A percentile compares a stretch with the other conserved stretches of the same genome.
Evolutionary conservation across 1,140 invertebrate species (phyloP).

Genomic region (Rhysida immarginata): DNA sequence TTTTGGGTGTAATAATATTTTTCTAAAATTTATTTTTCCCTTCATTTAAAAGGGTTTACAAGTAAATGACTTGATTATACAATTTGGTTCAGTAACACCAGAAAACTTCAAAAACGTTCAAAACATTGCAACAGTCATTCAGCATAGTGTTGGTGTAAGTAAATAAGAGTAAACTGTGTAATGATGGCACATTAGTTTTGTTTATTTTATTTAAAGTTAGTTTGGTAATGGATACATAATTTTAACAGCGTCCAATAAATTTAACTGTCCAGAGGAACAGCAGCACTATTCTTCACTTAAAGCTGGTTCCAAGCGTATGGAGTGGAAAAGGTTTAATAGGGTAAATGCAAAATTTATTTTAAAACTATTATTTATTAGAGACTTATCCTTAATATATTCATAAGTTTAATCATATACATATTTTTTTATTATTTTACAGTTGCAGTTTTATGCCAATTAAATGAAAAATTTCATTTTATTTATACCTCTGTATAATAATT

Average conservation of each 20-base stretch:
- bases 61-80: conserved; percentile 51
- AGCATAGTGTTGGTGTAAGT: conserved; percentile 48
- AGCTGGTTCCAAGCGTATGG: background rate
- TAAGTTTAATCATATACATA: no score
- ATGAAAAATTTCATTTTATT: no score
- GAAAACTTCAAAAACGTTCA: conserved; percentile 52
- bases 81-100: conserved; percentile 66
- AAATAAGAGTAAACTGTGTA: background rate
- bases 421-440: no score
- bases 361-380: no score
- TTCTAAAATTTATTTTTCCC: conserved; percentile 19
- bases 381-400: no score
- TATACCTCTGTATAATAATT: no score
- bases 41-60: conserved; percentile 49
- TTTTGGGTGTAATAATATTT: no score
- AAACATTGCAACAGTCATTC: conserved; percentile 47
- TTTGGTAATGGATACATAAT: background rate
- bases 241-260: background rate
- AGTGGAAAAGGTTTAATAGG: conserved; percentile 1
- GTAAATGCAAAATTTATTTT: no score
- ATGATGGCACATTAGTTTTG: background rate
- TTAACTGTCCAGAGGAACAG: background rate
- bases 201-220: background rate
- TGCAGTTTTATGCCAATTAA: no score
- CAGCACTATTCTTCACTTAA: background rate